Conservation (phyloP, 2,888 invertebrate genomes). For the Cephonodes hylas region DNA sequence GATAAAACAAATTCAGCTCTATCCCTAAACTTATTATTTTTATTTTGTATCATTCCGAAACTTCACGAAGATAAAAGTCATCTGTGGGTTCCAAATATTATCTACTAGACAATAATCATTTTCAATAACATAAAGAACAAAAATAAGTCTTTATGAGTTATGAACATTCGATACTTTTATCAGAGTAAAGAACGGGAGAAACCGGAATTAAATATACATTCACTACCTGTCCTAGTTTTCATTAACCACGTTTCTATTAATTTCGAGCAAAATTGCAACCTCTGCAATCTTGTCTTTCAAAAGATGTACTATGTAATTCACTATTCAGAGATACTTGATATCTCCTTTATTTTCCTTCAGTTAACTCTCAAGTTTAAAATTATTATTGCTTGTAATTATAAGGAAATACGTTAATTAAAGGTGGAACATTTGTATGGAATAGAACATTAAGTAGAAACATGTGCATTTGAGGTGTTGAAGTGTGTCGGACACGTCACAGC, state of each 20-base stretch:
- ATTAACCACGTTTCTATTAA: neutral
- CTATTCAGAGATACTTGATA: neutral
- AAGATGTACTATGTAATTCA: neutral
- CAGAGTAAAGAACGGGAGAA: too few relatives aligned
- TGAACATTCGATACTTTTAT: too few relatives aligned
- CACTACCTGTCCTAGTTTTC: neutral
- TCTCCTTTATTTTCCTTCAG: too few relatives aligned
- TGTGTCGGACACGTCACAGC: conserved; percentile 9
- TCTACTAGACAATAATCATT: too few relatives aligned
- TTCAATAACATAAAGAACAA: too few relatives aligned
- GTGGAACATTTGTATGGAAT: neutral
- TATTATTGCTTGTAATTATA: neutral
- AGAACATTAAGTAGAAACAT: neutral
- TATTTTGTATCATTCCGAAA: too few relatives aligned
- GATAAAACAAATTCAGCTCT: too few relatives aligned
- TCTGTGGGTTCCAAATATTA: too few relatives aligned
- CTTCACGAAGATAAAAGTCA: too few relatives aligned
- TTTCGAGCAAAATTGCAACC: neutral
- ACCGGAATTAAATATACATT: neutral
- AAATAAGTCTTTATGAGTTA: too few relatives aligned
- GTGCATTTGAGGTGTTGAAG: conserved; percentile 13
- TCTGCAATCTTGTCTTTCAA: too few relatives aligned
- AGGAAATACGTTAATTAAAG: neutral
- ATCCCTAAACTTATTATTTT: too few relatives aligned
- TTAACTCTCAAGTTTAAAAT: neutral